phyloP scores from a whole-genome alignment of 2,888 invertebrate species.

The Spilarctia lutea region DNA sequence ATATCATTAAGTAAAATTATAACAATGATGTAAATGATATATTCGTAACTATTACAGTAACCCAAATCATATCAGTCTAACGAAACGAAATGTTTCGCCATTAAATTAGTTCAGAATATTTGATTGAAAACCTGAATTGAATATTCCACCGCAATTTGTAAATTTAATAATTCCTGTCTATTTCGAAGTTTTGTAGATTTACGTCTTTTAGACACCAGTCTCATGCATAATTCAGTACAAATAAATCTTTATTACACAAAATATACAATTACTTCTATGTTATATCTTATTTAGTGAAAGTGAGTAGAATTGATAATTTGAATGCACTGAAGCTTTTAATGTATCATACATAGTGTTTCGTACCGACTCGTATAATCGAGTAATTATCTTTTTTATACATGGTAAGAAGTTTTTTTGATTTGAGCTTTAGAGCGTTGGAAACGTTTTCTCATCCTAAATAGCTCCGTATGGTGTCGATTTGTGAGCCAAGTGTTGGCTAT shows the following conservation, averaged over 20 bases:
- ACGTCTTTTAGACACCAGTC: slow-evolving; percentile 46
- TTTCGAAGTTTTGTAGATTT: slow-evolving; percentile 53
- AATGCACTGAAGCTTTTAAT: not conserved
- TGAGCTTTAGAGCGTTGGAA: too few relatives aligned
- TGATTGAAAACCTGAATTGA: slow-evolving; percentile 55
- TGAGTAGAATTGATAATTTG: not conserved
- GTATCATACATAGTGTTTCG: too few relatives aligned
- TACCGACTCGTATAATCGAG: too few relatives aligned
- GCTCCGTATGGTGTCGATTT: too few relatives aligned
- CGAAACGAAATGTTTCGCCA: slow-evolving; percentile 33
- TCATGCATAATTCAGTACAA: slow-evolving; percentile 53
- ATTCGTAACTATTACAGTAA: not conserved
- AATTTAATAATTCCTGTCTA: slow-evolving; percentile 59
- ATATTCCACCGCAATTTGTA: slow-evolving; percentile 57
- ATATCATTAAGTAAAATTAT: too few relatives aligned
- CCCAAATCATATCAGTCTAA: not conserved
- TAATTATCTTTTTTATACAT: too few relatives aligned
- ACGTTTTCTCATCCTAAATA: too few relatives aligned
- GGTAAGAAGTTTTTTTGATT: too few relatives aligned
- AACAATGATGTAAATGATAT: not conserved
- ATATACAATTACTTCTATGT: slow-evolving; percentile 1
- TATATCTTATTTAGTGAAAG: not conserved
- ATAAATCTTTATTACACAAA: slow-evolving; percentile 22
- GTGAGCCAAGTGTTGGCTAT: too few relatives aligned
- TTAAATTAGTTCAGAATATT: slow-evolving; percentile 45